These are phyloP conservation scores for Pseudomyrmex concolor DNA, from an alignment of 1,140 invertebrate species.

Conservation along the genomic window DNA sequence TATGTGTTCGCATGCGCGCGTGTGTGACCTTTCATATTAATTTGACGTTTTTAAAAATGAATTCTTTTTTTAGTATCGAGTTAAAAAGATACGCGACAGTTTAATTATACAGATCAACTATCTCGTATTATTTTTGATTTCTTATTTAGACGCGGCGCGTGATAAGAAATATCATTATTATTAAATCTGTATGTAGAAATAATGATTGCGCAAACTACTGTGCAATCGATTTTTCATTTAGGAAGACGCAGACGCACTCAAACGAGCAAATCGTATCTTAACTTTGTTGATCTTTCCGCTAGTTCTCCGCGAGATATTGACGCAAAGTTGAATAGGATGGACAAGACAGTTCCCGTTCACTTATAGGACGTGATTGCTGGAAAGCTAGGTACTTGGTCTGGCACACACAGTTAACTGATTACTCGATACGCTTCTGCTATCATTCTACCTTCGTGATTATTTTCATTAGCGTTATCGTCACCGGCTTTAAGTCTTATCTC, in stretches of 20 bases:
- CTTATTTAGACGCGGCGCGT: not conserved
- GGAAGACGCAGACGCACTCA: not conserved
- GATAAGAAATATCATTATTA: not conserved
- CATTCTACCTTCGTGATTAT: conserved; percentile 19
- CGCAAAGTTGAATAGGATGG: conserved; percentile 22
- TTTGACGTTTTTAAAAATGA: not conserved
- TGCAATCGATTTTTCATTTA: conserved; percentile 25
- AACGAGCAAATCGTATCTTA: conserved; percentile 34
- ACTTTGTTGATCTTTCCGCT: conserved; percentile 27
- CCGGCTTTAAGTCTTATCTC: conserved; percentile 29
- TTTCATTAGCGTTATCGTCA: conserved; percentile 30
- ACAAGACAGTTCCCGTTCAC: conserved; percentile 20
- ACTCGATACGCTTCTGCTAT: conserved; percentile 26
- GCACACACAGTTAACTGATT: conserved; percentile 9
- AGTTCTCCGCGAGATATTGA: conserved; percentile 32
- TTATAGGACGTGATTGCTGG: conserved; percentile 25
- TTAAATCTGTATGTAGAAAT: not conserved
- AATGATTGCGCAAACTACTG: not conserved
- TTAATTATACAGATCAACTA: not conserved
- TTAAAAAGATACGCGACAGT: too few species aligned
- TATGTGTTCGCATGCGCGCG: too few species aligned
- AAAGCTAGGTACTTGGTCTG: not conserved
- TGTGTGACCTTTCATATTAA: not conserved
- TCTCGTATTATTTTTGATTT: not conserved
- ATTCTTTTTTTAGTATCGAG: not conserved